Base-by-base conservation (phyloP, 2,888 invertebrate species). In the Eueremaeus valkanovi region DNA sequence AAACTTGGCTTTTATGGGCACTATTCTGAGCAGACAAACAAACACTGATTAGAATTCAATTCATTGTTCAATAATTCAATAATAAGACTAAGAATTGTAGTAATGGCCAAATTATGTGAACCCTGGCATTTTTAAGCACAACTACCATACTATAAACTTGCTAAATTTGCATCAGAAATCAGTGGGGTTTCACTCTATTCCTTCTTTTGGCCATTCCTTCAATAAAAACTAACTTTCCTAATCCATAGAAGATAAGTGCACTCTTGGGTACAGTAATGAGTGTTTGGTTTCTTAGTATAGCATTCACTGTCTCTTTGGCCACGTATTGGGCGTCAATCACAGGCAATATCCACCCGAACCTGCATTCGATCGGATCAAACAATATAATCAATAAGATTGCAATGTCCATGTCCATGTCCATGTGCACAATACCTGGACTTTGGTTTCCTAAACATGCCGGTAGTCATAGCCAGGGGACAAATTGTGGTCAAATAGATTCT, bases 271-370 rank as follows among this genome's bases (percentile, higher is more conserved):
- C 87, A 78, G 92, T 87, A 63, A 93, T 89, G 79, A 89, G 85
- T 74, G 89, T 87, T 81, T 92, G 90, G 83, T 95, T 90, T 80
- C 84, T 84, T 33, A 86, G 87, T 78, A 96, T 89, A 29, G 92
- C 93, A 45, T 88, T 86, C 77, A 95, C 87, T 72, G 93, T 88
- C 80, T 90, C 88, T 81, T 92, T 90, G 3, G 92, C 93, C 11
- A 93, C 95, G 81, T 92, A 89, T 80, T 92, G 90, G 0, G 93
- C 89, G 82, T 90, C 90, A 82, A 94, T 84, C 73, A 89, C 90
- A 6, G 92, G 89, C 84, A 92, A 86, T 75, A 76, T 92, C 85
- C 58, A 72, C 5, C 24, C 5, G 21, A 77, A 77, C 49, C 76
- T 63, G 11, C 29, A n/a, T n/a, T n/a, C n/a, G n/a, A n/a, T n/a